Percentiles rank a stretch among this genome's conserved stretches.
Evolutionary conservation across 2,797 vertebrate species (phyloP).

Genomic region (Etheostoma nigrum): DNA sequence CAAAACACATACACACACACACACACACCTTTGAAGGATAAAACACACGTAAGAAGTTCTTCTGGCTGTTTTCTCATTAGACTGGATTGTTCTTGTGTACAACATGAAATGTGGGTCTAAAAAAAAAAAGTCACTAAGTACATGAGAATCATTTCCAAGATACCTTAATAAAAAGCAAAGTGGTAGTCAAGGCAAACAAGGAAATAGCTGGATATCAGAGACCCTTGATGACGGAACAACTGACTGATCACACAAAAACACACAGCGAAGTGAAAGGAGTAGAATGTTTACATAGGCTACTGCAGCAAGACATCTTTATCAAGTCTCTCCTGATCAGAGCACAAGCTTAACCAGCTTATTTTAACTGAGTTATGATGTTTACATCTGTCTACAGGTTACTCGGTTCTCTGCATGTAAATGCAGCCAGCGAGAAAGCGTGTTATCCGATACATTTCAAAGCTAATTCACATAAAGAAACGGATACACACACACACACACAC

Average conservation of each 20-base stretch:
- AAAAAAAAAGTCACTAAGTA: no score
- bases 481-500: neutral
- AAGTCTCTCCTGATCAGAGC: slow-evolving; percentile 26
- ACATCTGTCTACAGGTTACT: slow-evolving; percentile 15
- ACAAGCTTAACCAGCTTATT: slow-evolving; percentile 40
- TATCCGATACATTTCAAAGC: slow-evolving; percentile 22
- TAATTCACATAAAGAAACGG: slow-evolving; percentile 15
- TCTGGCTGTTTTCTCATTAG: neutral
- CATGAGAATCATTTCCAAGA: no score
- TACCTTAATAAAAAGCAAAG: no score
- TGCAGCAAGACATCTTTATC: slow-evolving; percentile 11
- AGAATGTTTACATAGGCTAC: slow-evolving; percentile 25
- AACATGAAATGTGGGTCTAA: no score
- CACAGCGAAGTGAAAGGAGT: neutral
- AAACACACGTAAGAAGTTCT: neutral
- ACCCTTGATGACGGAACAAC: neutral
- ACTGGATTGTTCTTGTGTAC: no score
- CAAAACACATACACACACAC: slow-evolving; percentile 11
- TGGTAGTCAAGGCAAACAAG: neutral
- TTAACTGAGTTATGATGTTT: slow-evolving; percentile 42
- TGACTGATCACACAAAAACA: neutral
- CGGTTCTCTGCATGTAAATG: slow-evolving; percentile 19
- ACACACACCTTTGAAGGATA: neutral
- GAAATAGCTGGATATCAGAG: neutral
- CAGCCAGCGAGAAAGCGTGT: neutral